phyloP scores from a whole-genome alignment of 1,140 invertebrate genomes.

The Drosophila jambulina region DNA sequence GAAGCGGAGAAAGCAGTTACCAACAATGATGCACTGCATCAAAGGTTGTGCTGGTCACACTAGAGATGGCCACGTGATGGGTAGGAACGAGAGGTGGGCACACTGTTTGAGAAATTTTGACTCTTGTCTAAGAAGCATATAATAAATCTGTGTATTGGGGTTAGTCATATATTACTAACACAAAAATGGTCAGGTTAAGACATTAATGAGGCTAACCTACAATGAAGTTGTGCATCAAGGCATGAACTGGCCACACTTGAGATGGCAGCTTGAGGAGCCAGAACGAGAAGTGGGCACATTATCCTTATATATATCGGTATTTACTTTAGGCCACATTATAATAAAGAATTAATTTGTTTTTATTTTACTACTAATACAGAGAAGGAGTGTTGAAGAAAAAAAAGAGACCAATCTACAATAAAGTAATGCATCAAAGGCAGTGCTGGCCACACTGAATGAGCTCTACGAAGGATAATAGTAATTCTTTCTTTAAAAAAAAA shows the following conservation, averaged over 20 bases:
- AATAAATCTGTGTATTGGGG: not conserved
- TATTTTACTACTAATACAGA: not conserved
- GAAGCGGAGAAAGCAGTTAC: constrained; percentile 56
- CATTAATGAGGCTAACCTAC: constrained; percentile 18
- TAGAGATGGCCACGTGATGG: constrained; percentile 41
- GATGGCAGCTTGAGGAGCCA: constrained; percentile 20
- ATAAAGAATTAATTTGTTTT: too few relatives aligned
- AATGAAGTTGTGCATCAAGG: constrained; percentile 35
- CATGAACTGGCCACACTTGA: constrained; percentile 33
- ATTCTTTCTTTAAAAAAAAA: too few relatives aligned
- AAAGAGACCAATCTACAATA: constrained; percentile 30
- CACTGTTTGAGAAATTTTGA: not conserved
- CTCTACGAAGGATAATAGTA: too few relatives aligned
- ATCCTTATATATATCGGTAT: not conserved
- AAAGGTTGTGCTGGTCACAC: constrained; percentile 42
- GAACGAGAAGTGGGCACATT: not conserved
- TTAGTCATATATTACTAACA: not conserved
- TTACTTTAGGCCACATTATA: not conserved
- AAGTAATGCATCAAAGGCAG: constrained; percentile 24
- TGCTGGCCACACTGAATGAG: constrained; percentile 29
- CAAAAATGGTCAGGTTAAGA: not conserved
- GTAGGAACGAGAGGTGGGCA: not conserved
- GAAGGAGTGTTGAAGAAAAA: accelerated
- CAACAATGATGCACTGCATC: constrained; percentile 54
- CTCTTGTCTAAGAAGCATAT: not conserved